Evolutionary conservation across 2,113 vertebrate species (phyloP).

Genomic region (Arenaria interpres): DNA sequence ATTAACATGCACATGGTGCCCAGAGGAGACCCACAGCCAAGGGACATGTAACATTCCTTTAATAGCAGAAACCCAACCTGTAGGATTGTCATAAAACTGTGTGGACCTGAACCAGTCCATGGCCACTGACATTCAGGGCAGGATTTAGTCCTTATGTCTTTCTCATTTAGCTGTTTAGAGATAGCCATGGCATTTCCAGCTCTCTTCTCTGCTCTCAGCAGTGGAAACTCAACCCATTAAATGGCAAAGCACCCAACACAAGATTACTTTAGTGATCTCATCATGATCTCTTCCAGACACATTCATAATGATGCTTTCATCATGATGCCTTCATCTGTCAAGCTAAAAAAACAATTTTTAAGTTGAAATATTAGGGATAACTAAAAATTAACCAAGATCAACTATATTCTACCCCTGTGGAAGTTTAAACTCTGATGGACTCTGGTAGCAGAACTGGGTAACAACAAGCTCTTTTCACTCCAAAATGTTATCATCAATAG

Average conservation of each 20-base stretch:
- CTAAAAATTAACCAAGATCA: background rate
- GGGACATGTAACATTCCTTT: background rate
- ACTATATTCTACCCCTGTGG: background rate
- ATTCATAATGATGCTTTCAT: background rate
- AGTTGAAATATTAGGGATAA: background rate
- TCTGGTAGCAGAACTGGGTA: background rate
- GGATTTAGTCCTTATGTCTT: background rate
- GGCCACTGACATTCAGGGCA: background rate
- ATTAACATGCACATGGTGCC: rapidly evolving
- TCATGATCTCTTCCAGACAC: background rate
- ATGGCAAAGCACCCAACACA: background rate
- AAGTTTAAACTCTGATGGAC: background rate
- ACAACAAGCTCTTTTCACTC: background rate
- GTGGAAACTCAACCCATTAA: background rate
- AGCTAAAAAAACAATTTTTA: background rate
- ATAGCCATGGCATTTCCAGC: background rate
- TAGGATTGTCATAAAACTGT: background rate
- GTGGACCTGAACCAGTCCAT: background rate
- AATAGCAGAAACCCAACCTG: background rate
- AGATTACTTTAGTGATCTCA: background rate
- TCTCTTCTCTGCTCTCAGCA: background rate
- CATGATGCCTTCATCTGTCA: background rate
- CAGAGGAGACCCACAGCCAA: background rate
- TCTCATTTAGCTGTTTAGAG: background rate
- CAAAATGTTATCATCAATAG: background rate